Evolutionary conservation across 2,797 vertebrate species (phyloP), one percentile per base, ranked within the genome.

Genomic region (Pelobates cultripes): DNA sequence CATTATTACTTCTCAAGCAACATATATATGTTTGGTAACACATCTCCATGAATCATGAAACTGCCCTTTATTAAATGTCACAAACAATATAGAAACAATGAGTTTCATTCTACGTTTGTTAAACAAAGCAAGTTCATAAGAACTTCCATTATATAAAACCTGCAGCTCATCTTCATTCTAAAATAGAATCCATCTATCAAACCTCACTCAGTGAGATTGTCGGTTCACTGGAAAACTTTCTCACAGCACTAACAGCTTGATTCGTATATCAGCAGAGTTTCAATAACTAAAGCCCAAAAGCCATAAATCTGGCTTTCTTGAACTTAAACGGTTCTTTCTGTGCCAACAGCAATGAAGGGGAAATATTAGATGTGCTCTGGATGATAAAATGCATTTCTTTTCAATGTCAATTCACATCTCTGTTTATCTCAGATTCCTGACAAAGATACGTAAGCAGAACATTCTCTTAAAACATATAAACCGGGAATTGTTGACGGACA

Each of bases 221-320:
- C 57, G 66, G 17, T 55, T 77, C 69, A 67, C 57, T 15, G 67
- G 73, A 76, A 76, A 44, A 44, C 7, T 60, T 72, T 66, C 68
- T 64, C 68, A 77, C 60, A 81, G 40, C 80, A 77, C 72, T 7
- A 77, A 66, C 14, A 40, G 71, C 61, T 17, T 57, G 42, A 77
- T 67, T 77, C 70, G 51, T 17, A 73, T 42, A 72, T 68, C 61
- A 68, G 75, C 51, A 51, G 2, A 43, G 73, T 72, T 82, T 64
- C 68, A 77, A 73, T 68, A 73, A 82, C 41, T 66, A 12, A 82
- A 47, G 61, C 55, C 47, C 69, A 60, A 47, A 17, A 45, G 15
- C 55, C 80, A 73, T 60, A 72, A 77, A 77, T 77, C 60, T 76
- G 40, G 71, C 70, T 44, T 55, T 17, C 4, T 13, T 55, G 72